Conservation (phyloP, 2,113 vertebrate species). For the Ochotona princeps region DNA sequence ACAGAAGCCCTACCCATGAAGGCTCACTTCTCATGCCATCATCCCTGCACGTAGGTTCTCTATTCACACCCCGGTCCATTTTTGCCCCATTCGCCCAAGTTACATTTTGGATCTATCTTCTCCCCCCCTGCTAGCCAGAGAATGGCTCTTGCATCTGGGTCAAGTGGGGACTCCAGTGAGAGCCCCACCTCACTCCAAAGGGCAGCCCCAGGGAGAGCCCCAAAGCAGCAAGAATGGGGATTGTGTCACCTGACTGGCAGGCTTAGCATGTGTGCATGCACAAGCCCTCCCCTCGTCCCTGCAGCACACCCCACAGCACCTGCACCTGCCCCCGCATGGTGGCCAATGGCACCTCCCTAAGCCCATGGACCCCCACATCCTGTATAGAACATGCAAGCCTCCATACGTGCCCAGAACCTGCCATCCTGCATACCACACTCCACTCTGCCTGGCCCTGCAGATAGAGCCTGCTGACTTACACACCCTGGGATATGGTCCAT, state of each 20-base stretch:
- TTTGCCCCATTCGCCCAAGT: neutral
- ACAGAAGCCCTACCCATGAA: slow-evolving; percentile 22
- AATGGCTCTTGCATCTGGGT: neutral
- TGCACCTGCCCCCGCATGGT: neutral
- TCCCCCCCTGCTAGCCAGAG: neutral
- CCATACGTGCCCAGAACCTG: neutral
- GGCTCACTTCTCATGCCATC: neutral
- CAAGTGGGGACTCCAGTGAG: neutral
- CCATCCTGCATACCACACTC: neutral
- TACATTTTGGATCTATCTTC: slow-evolving; percentile 3
- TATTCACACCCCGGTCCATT: neutral
- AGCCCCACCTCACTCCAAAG: neutral
- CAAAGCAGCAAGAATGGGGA: slow-evolving; percentile 19
- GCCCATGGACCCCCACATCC: neutral
- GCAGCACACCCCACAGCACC: neutral
- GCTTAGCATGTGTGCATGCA: neutral
- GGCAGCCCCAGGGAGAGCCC: neutral
- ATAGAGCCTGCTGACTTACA: neutral
- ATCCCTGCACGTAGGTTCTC: neutral
- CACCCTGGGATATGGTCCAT: neutral
- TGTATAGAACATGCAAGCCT: neutral
- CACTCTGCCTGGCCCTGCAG: neutral
- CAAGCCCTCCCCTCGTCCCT: neutral
- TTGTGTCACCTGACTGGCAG: neutral
- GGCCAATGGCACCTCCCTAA: neutral